These are phyloP conservation scores for Lithophane socia DNA, from an alignment of 2,888 invertebrate genomes.

Conservation along the genomic window DNA sequence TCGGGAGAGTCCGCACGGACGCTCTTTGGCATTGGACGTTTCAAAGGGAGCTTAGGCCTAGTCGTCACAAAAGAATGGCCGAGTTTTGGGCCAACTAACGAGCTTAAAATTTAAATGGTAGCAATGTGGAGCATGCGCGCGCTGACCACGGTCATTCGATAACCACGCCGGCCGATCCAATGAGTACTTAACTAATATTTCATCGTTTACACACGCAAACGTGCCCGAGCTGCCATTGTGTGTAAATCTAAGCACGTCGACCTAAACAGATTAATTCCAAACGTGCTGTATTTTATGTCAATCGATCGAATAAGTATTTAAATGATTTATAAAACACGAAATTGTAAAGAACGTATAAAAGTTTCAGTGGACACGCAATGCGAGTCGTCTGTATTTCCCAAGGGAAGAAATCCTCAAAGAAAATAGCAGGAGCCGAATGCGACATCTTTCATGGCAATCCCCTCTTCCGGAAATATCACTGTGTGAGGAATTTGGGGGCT, in stretches of 20 bases:
- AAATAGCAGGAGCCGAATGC: slow-evolving; percentile 72
- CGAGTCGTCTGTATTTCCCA: slow-evolving; percentile 72
- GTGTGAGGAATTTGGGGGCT: slow-evolving; percentile 77
- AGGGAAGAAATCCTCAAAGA: slow-evolving; percentile 75
- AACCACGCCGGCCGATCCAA: slow-evolving; percentile 72
- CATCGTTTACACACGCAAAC: slow-evolving; percentile 82
- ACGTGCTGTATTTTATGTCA: slow-evolving; percentile 69
- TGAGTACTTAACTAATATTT: slow-evolving; percentile 79
- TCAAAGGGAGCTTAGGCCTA: slow-evolving; percentile 77
- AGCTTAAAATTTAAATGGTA: slow-evolving; percentile 73
- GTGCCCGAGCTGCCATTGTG: slow-evolving; percentile 80
- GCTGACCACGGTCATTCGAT: slow-evolving; percentile 72
- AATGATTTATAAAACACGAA: slow-evolving; percentile 63
- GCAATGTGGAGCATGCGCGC: slow-evolving; percentile 70
- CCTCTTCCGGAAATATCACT: slow-evolving; percentile 77
- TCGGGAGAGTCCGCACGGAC: slow-evolving; percentile 68
- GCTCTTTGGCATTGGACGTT: slow-evolving; percentile 75
- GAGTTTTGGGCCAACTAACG: slow-evolving; percentile 62
- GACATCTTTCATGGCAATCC: slow-evolving; percentile 73
- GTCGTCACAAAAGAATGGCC: slow-evolving; percentile 74
- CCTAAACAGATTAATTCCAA: slow-evolving; percentile 79
- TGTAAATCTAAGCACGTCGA: slow-evolving; percentile 83
- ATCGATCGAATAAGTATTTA: slow-evolving; percentile 65
- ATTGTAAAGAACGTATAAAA: slow-evolving; percentile 66
- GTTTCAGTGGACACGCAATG: slow-evolving; percentile 62